Percentiles rank a stretch among this genome's conserved stretches.
Conservation (phyloP, 2,797 vertebrate species). For the Alosa sapidissima region DNA sequence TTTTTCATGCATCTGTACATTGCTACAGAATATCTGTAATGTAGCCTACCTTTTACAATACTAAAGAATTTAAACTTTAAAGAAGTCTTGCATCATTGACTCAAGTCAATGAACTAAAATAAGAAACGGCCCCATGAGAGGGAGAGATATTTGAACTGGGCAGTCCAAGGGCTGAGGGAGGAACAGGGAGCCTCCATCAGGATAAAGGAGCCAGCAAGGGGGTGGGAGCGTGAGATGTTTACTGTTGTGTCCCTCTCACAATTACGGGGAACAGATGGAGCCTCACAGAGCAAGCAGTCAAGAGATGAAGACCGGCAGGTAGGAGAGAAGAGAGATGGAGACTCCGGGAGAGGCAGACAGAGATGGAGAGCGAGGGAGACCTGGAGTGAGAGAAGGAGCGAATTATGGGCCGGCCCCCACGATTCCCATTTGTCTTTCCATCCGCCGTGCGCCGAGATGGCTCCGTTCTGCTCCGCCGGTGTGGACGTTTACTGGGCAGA, state of each 20-base stretch:
- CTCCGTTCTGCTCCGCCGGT: background rate
- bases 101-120: too few relatives aligned
- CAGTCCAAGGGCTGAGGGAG: too few relatives aligned
- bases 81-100: too few relatives aligned
- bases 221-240: background rate
- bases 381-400: background rate
- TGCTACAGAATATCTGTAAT: too few relatives aligned
- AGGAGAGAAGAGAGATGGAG: background rate
- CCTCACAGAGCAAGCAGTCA: background rate
- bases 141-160: background rate
- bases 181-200: background rate
- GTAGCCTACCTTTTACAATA: too few relatives aligned
- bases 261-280: conserved; percentile 2
- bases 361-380: background rate
- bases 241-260: background rate
- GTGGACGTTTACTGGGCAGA: background rate
- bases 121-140: too few relatives aligned
- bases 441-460: background rate
- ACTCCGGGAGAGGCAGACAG: background rate
- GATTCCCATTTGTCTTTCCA: background rate
- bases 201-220: background rate
- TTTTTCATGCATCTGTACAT: too few relatives aligned
- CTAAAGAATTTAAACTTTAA: too few relatives aligned
- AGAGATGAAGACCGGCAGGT: background rate
- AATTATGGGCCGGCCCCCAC: background rate